Percentiles rank a stretch among this genome's conserved stretches.
These are phyloP conservation scores for Phengaris arion DNA, from an alignment of 2,888 invertebrate genomes.

Conservation along the genomic window DNA sequence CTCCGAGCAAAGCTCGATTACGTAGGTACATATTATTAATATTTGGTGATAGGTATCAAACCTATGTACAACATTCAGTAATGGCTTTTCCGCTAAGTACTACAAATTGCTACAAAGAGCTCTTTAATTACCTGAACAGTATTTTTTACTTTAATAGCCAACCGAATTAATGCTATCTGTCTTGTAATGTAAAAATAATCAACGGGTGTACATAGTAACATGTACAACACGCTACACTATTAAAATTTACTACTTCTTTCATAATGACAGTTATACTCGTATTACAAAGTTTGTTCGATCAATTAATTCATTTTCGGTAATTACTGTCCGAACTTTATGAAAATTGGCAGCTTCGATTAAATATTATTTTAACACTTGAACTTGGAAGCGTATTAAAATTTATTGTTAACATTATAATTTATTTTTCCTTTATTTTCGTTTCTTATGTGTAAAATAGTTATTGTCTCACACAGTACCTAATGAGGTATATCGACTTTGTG, in stretches of 20 bases:
- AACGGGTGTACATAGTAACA: neutral
- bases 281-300: neutral
- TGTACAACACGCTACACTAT: neutral
- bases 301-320: neutral
- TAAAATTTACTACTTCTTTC: neutral
- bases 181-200: conserved; percentile 6
- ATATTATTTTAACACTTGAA: neutral
- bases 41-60: neutral
- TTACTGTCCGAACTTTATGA: neutral
- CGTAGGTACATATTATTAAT: no score
- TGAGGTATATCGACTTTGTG: no score
- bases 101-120: neutral
- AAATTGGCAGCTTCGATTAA: neutral
- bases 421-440: no score
- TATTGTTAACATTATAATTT: neutral
- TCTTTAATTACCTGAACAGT: neutral
- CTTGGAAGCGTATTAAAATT: neutral
- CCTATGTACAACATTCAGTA: neutral
- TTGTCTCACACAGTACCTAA: no score
- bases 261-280: neutral
- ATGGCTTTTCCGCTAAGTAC: neutral
- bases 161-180: neutral
- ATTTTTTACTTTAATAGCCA: neutral
- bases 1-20: no score
- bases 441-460: no score